Base-by-base conservation (phyloP, 1,140 invertebrate species). In the Trichonephila inaurata region DNA sequence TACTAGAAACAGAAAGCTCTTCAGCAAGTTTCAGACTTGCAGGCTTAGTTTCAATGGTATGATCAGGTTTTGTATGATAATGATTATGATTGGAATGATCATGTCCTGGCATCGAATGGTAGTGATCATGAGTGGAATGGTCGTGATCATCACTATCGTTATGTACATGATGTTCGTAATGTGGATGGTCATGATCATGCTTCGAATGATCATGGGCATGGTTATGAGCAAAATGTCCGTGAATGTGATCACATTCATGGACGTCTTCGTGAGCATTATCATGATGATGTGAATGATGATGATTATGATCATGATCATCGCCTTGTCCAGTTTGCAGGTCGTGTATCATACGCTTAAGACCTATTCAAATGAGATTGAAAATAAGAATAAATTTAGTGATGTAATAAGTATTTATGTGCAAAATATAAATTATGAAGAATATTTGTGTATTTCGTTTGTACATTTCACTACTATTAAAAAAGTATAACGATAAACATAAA, bases 281-380 rank as follows among this genome's bases (percentile, higher is more conserved):
- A 60, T 94, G 91, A 89, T 93, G 88, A 87, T 94, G 86, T 61
- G 88, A 66, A 83, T 89, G 83, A 83, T 89, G 60, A 88, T 94
- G 94, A 69, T 87, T 64, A 33, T 94, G 91, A 89, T 94, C 89
- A 77, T 94, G 90, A 89, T 94, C 66, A 89, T 94, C 86, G 18
- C 92, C 62, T 69, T 94, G 72, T 3, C 72, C 81, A 88, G 89
- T 90, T 33, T 82, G 81, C 18, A 94, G 61, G 44, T 94, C 90
- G 33, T 92, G 51, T 18, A 93, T 92, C 33, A 90, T 89, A 44
- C 92, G 94, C 77, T 94, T 91, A 21, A 94, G 92, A 7, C 91
- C 89, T 89, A 58, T 66, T 92, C 77, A 62, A 83, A 85, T 0
- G 28, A 16, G 16, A 72, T 72, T 5, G 18, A 18, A 61, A 61